A percentile compares a stretch with the other conserved stretches of the same genome.
Evolutionary conservation across 2,113 vertebrate species (phyloP).

Genomic region (Prolemur simus): DNA sequence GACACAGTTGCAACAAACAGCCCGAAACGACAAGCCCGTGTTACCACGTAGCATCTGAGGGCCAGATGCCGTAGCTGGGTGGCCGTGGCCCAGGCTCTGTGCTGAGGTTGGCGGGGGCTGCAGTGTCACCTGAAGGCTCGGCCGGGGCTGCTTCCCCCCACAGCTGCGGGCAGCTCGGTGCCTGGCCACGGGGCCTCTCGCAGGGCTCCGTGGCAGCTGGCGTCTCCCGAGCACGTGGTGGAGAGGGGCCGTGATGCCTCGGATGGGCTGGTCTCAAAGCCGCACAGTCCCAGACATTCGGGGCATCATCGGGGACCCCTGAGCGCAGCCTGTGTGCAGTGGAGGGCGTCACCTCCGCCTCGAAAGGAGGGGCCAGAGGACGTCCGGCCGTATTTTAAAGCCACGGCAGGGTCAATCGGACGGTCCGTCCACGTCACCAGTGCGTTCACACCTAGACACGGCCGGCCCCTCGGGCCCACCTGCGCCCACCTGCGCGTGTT

Average conservation of each 20-base stretch:
- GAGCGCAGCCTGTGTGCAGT: background rate
- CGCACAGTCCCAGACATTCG: background rate
- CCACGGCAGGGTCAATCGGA: background rate
- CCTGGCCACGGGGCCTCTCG: background rate
- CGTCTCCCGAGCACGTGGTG: accelerated
- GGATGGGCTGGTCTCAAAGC: accelerated
- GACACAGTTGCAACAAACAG: background rate
- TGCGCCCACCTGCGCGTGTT: too few species aligned
- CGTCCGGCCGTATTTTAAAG: background rate
- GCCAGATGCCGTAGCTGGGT: background rate
- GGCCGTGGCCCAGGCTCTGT: background rate
- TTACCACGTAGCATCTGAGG: background rate
- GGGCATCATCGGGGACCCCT: accelerated
- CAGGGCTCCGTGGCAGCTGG: background rate
- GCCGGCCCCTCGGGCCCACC: background rate
- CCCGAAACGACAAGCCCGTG: background rate
- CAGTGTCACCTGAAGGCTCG: background rate
- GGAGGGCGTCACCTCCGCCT: background rate
- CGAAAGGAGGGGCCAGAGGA: background rate
- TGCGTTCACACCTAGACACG: background rate
- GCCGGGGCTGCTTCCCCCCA: background rate
- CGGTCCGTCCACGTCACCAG: background rate
- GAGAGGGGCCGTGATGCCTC: background rate
- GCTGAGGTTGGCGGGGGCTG: background rate
- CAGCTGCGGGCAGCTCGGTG: background rate